Base-by-base conservation (phyloP, 2,797 vertebrate genomes). In the Acanthurus lineatus region DNA sequence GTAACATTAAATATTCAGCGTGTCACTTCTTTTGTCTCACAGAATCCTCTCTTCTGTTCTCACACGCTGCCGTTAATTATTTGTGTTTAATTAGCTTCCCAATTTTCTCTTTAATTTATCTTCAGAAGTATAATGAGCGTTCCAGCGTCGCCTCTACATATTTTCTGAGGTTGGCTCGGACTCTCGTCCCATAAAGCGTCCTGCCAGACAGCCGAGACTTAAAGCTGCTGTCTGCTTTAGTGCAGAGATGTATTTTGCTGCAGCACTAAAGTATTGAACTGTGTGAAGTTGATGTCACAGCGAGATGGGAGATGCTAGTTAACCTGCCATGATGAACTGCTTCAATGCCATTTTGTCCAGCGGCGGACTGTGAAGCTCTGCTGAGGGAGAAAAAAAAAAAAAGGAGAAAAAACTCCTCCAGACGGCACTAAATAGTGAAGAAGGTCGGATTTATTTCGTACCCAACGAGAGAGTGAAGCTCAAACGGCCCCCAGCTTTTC, bases 291-390 rank as follows among this genome's bases (percentile, higher is more conserved):
- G 61, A 70, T 80, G 86, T 84, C 80, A 66, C 61, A 19, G 56
- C 2, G 22, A 81, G 81, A 73, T 35, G 11, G 79, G 77, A 76
- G 86, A 66, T 10, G 84, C 83, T 87, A 72, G 78, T 91, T 92
- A 90, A 91, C 84, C 83, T 79, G 84, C 80, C 67, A 22, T 88
- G 88, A 90, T 92, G 85, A 86, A 89, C 75, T 64, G 83, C 88
- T 74, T 79, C 77, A 83, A 28, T 76, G 75, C 69, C 74, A 60
- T 25, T 25, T 89, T 75, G 85, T 84, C 86, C 83, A 16, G 84
- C 76, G 57, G 83, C 73, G 52, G 57, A 61, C 25, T 63, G 72
- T 28, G 73, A 77, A 64, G 79, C 79, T 66, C 61, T 2, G 15
- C 61, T 2, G 17, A 54, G n/a, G 4, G 51, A 68, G 35, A 17